Evolutionary conservation across 1,140 invertebrate species (phyloP).

Genomic region (Zelostemma sp.): DNA sequence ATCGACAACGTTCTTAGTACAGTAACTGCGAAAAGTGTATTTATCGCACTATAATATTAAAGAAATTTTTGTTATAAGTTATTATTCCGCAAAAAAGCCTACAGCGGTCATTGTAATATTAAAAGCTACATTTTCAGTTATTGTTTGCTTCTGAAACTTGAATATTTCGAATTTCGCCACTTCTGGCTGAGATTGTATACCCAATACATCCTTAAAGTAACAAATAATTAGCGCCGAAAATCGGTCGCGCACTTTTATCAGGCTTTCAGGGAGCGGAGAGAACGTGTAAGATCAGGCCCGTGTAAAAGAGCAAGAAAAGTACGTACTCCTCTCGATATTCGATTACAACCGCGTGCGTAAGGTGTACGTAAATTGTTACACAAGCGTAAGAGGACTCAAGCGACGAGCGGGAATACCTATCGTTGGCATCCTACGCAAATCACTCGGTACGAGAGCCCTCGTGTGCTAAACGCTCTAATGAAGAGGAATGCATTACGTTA

Average conservation of each 20-base stretch:
- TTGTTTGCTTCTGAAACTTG: no score
- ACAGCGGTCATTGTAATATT: no score
- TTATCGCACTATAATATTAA: no score
- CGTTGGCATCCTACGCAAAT: conserved; percentile 36
- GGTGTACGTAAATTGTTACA: conserved; percentile 32
- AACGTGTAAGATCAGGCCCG: background rate
- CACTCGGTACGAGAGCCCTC: conserved; percentile 5
- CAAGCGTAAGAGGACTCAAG: background rate
- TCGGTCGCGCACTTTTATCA: conserved; percentile 17
- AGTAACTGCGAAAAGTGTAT: background rate
- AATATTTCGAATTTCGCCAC: no score
- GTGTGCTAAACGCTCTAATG: conserved; percentile 49
- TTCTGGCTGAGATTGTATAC: no score
- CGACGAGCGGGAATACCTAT: conserved; percentile 19
- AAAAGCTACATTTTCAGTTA: no score
- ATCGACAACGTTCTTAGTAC: no score
- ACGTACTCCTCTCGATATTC: conserved; percentile 32
- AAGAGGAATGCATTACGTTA: conserved; percentile 50
- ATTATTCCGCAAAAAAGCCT: no score
- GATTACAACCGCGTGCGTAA: conserved; percentile 25
- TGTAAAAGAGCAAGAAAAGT: conserved; percentile 4
- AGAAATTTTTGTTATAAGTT: no score
- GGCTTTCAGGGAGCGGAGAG: conserved; percentile 12
- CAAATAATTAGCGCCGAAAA: conserved; percentile 40
- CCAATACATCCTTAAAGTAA: background rate